phyloP scores from a whole-genome alignment of 2,113 vertebrate species.

The Benitochromis conjunctus region DNA sequence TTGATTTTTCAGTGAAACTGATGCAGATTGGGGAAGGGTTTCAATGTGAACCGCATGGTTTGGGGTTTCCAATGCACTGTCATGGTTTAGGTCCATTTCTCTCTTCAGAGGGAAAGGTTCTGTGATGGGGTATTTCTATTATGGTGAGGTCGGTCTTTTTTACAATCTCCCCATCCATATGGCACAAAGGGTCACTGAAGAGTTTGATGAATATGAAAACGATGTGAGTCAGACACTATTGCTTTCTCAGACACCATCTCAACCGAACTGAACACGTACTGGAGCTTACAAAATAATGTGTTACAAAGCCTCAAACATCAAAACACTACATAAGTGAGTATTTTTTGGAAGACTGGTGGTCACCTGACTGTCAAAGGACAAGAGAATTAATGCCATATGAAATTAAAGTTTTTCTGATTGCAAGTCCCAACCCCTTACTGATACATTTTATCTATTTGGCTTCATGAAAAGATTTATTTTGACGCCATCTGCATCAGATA shows the following conservation, averaged over 20 bases:
- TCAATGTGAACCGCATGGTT: not conserved
- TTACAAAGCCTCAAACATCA: not conserved
- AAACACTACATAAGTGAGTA: not conserved
- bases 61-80: not conserved
- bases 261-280: not conserved
- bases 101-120: not conserved
- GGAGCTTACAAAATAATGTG: not conserved
- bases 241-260: not conserved
- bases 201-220: not conserved
- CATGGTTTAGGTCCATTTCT: not conserved
- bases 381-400: not conserved
- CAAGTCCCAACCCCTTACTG: not conserved
- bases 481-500: not conserved
- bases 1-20: not conserved
- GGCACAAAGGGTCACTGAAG: not conserved
- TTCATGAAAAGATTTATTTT: not conserved
- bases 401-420: not conserved
- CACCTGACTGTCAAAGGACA: not conserved
- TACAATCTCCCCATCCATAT: not conserved
- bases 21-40: not conserved
- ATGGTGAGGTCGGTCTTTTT: not conserved
- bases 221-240: not conserved
- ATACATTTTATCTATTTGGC: not conserved
- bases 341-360: not conserved
- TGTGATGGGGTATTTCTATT: not conserved